Conservation (phyloP, 2,888 invertebrate genomes). For the Prenolepis imparis region DNA sequence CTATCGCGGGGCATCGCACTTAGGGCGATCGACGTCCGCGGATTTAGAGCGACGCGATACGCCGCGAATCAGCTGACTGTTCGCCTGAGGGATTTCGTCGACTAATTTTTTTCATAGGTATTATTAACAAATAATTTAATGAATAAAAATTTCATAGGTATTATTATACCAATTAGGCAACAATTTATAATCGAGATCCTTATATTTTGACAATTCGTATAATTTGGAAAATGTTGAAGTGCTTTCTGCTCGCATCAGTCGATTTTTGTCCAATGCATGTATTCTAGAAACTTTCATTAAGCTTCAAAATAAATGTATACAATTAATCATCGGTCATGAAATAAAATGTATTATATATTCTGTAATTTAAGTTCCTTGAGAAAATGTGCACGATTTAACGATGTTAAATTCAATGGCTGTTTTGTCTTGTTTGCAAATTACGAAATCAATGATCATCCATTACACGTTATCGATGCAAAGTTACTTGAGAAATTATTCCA, state of each 20-base stretch:
- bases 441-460: conserved; percentile 33
- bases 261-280: neutral
- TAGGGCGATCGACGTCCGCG: conserved; percentile 54
- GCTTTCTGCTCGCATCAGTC: neutral
- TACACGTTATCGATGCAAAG: conserved; percentile 41
- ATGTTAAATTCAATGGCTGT: neutral
- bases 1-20: conserved; percentile 65
- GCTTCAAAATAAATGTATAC: neutral
- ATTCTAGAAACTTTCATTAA: neutral
- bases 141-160: no score
- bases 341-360: neutral
- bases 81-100: conserved; percentile 6
- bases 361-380: conserved; percentile 5
- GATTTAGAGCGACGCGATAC: neutral
- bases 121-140: neutral
- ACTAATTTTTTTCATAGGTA: neutral
- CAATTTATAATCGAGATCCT: no score
- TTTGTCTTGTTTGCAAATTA: conserved; percentile 26
- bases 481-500: conserved; percentile 41
- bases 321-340: neutral
- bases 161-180: no score
- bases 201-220: no score
- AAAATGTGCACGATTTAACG: neutral
- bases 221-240: no score
- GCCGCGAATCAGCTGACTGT: conserved; percentile 30